Percentiles rank a stretch among this genome's conserved stretches.
Conservation (phyloP, 2,888 invertebrate species). For the Lasiommata megera region DNA sequence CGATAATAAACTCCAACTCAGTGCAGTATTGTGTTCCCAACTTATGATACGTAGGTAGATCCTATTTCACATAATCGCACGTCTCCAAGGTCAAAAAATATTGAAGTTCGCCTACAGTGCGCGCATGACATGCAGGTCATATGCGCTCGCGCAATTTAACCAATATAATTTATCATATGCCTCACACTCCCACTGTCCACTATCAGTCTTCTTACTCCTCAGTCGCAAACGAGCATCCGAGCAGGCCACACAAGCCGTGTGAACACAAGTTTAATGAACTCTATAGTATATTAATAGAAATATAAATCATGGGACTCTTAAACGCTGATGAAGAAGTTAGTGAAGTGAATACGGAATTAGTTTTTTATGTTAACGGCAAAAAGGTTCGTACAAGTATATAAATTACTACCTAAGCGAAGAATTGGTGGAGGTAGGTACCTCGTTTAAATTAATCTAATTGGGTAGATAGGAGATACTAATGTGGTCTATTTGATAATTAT, state of each 20-base stretch:
- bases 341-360: slow-evolving; percentile 55
- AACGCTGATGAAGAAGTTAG: slow-evolving; percentile 58
- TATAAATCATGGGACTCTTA: slow-evolving; percentile 54
- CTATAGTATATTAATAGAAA: slow-evolving; percentile 4
- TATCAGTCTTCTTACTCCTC: slow-evolving; percentile 8
- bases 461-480: no score
- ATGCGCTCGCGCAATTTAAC: slow-evolving; percentile 11
- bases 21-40: no score
- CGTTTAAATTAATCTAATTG: no score
- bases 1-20: no score
- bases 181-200: not conserved
- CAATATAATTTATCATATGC: slow-evolving; percentile 1
- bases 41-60: no score
- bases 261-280: not conserved
- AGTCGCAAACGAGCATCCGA: slow-evolving; percentile 33
- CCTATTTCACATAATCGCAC: no score
- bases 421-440: not conserved
- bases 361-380: slow-evolving; percentile 76
- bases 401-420: not conserved
- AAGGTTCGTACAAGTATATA: slow-evolving; percentile 53
- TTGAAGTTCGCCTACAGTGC: not conserved
- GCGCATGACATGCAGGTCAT: not conserved
- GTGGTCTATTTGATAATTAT: no score
- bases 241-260: slow-evolving; percentile 18
- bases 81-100: no score